Evolutionary conservation across 2,888 invertebrate genomes (phyloP).

Genomic region (Polyploca ridens): DNA sequence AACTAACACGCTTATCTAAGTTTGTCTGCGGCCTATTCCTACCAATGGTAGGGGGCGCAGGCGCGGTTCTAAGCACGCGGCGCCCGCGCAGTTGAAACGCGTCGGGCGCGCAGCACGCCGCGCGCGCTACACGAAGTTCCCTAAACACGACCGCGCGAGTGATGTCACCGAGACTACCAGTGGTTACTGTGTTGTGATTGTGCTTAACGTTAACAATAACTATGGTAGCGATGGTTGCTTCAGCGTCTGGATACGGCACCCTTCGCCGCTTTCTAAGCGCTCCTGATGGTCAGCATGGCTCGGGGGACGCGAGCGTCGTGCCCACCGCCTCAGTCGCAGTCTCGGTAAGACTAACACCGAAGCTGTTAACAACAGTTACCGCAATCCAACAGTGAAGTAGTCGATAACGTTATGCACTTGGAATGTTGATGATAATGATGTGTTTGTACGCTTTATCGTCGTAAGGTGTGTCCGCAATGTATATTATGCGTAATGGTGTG

Average conservation of each 20-base stretch:
- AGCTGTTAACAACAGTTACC: constrained; percentile 24
- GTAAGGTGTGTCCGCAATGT: constrained; percentile 47
- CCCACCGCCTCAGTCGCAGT: constrained; percentile 76
- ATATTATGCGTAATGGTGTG: constrained; percentile 35
- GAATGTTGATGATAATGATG: constrained; percentile 61
- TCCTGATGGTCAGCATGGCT: constrained; percentile 69
- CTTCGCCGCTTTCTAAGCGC: constrained; percentile 80
- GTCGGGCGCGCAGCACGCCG: constrained; percentile 64
- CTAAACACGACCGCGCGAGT: constrained; percentile 60
- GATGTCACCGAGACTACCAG: constrained; percentile 67
- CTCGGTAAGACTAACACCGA: constrained; percentile 66
- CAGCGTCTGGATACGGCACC: constrained; percentile 81
- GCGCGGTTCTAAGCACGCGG: constrained; percentile 31
- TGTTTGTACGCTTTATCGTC: constrained; percentile 48
- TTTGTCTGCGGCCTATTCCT: constrained; percentile 43
- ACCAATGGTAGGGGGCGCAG: constrained; percentile 56
- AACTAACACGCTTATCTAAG: constrained; percentile 58
- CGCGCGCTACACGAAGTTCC: constrained; percentile 51
- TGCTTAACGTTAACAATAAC: constrained; percentile 44
- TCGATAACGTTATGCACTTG: constrained; percentile 55
- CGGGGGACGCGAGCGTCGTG: constrained; percentile 57
- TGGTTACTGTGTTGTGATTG: constrained; percentile 63
- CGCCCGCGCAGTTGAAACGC: constrained; percentile 18
- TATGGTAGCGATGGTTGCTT: constrained; percentile 82
- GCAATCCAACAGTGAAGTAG: constrained; percentile 29